Conservation (phyloP, 2,888 invertebrate genomes). For the Parnassius orleans region DNA sequence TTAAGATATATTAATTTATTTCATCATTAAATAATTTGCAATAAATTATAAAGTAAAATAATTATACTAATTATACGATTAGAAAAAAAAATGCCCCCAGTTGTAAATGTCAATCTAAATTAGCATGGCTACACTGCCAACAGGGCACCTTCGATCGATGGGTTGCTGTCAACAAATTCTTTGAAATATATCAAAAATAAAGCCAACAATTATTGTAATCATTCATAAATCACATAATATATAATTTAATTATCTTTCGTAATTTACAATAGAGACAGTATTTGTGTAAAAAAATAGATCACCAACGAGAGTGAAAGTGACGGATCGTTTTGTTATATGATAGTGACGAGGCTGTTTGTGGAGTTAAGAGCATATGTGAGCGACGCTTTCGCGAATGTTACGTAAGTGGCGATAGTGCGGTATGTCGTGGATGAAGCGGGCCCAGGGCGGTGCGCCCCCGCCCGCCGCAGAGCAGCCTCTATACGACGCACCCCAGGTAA, state of each 20-base stretch:
- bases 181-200: constrained; percentile 55
- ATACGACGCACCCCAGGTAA: constrained; percentile 64
- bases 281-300: constrained; percentile 32
- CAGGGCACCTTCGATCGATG: constrained; percentile 81
- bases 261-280: neutral
- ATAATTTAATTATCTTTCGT: neutral
- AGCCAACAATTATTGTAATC: constrained; percentile 28
- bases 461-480: constrained; percentile 53
- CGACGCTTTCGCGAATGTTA: constrained; percentile 65
- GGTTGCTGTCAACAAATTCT: constrained; percentile 70
- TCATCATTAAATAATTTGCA: too few species aligned
- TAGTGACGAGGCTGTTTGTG: constrained; percentile 65
- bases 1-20: too few species aligned
- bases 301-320: constrained; percentile 65
- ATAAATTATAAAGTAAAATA: too few species aligned
- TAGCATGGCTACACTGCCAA: constrained; percentile 72
- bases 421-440: constrained; percentile 78
- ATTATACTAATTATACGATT: too few species aligned
- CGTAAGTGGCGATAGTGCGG: constrained; percentile 64
- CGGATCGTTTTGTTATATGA: constrained; percentile 53
- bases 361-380: constrained; percentile 64
- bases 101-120: constrained; percentile 27
- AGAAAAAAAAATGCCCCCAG: neutral
- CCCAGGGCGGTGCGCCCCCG: constrained; percentile 51
- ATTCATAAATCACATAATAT: constrained; percentile 1